phyloP scores from a whole-genome alignment of 2,113 vertebrate species.

The Thamnophis sirtalis region DNA sequence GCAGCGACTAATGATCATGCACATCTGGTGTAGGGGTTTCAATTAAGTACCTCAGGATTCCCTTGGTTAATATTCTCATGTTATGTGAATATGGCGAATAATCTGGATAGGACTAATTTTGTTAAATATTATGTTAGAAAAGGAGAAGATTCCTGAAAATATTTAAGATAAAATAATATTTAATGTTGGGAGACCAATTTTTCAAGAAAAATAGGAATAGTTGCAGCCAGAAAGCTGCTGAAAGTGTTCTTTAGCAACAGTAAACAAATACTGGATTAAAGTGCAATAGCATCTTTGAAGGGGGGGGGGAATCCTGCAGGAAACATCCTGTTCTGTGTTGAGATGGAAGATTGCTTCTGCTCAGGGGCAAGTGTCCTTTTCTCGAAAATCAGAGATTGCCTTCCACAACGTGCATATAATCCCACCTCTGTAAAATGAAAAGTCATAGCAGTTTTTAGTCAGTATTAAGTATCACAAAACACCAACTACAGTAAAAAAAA shows the following conservation, averaged over 20 bases:
- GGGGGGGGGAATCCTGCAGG: constrained; percentile 65
- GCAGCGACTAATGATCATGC: not conserved
- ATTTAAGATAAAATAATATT: constrained; percentile 58
- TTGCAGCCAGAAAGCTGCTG: constrained; percentile 68
- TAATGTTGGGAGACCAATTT: constrained; percentile 53
- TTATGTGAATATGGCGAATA: not conserved
- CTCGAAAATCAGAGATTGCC: constrained; percentile 85
- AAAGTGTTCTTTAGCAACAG: constrained; percentile 67
- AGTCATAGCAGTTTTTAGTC: constrained; percentile 32
- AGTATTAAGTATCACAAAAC: constrained; percentile 13
- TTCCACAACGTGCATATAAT: constrained; percentile 93
- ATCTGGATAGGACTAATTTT: not conserved
- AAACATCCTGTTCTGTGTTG: constrained; percentile 39
- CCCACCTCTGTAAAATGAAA: constrained; percentile 79
- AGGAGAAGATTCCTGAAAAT: constrained; percentile 60
- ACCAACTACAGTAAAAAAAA: not conserved
- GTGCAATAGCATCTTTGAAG: constrained; percentile 69
- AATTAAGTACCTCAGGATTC: not conserved
- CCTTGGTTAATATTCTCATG: not conserved
- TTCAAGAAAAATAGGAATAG: constrained; percentile 48
- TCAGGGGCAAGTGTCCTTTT: constrained; percentile 71
- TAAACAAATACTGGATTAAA: constrained; percentile 89
- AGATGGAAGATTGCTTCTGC: constrained; percentile 26
- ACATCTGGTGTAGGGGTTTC: not conserved
- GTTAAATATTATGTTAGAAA: constrained; percentile 46